These are phyloP conservation scores for Drosophila prosaltans DNA, from an alignment of 1,140 invertebrate genomes.

Conservation along the genomic window DNA sequence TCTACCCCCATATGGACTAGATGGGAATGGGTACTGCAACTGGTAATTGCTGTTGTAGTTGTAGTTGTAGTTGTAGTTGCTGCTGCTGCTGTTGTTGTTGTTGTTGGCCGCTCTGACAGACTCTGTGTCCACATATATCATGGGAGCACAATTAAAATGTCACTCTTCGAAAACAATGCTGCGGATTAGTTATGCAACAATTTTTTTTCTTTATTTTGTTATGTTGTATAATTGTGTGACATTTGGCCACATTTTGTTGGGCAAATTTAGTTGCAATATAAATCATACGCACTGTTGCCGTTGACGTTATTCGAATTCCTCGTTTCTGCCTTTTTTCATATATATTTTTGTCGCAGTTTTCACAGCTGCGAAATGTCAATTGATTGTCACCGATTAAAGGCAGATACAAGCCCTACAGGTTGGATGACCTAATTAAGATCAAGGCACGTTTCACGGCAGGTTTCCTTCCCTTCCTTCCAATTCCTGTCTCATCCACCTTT, in stretches of 20 bases:
- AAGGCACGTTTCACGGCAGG: conserved; percentile 20
- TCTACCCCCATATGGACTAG: background rate
- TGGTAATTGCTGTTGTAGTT: background rate
- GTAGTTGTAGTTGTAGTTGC: too few relatives aligned
- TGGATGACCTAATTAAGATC: conserved; percentile 65
- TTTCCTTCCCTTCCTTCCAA: background rate
- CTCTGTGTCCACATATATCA: conserved; percentile 63
- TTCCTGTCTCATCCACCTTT: background rate
- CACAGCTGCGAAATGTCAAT: conserved; percentile 52
- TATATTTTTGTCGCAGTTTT: background rate
- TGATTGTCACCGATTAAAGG: conserved; percentile 51
- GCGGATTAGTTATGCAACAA: conserved; percentile 59
- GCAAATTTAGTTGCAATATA: conserved; percentile 42
- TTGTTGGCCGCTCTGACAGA: background rate
- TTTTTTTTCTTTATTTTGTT: conserved; percentile 22
- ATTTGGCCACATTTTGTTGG: conserved; percentile 48
- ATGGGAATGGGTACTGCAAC: conserved; percentile 45
- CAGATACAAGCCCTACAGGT: conserved; percentile 35
- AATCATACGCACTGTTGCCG: conserved; percentile 74
- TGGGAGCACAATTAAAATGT: conserved; percentile 74
- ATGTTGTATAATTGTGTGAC: conserved; percentile 50
- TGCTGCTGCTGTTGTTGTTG: too few relatives aligned
- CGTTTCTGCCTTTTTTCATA: too few relatives aligned
- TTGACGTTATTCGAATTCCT: too few relatives aligned
- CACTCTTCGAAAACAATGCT: conserved; percentile 62